Evolutionary conservation across 2,888 invertebrate genomes (phyloP), one percentile per base, ranked within the genome.

Genomic region (Hyposoter didymator): DNA sequence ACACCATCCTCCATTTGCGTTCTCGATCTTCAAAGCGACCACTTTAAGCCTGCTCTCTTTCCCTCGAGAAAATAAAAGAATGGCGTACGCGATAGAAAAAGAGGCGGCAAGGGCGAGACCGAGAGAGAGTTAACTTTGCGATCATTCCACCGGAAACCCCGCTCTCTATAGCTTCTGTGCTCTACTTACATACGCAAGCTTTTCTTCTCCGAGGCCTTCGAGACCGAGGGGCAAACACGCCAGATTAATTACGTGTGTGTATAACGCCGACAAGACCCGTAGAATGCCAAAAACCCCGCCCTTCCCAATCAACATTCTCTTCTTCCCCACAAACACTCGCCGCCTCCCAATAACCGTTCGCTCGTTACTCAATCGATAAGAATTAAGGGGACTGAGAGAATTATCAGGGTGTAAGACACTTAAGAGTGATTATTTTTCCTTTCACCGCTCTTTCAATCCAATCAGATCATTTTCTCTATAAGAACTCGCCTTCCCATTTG

Each of bases 191-290:
- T 74, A 81, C 80, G 39, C 55, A 28, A 67, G 55, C 59, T 79
- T 74, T 78, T 81, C 69, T 82, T 78, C 74, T 82, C 72, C 70
- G 55, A 19, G 64, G 52, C 62, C 32, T 72, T 28, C 14, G 45
- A 70, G 74, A 22, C 28, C 45, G 45, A 74, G 86, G 79, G 85
- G 88, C 88, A 91, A 91, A 91, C 90, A 89, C 89, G 90, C 88
- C 88, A 89, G 90, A 91, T 92, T 92, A 92, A 92, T 91, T 92
- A 91, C 89, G 89, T 87, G 86, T 84, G 85, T 87, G 82, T 87
- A 80, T 84, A 87, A 82, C 80, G 76, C 84, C 81, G 75, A 85
- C 84, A 82, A 79, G 84, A 82, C 39, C 39, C 69, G 62, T 64
- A 70, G 49, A 69, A 59, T 82, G 1, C 69, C 52, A 66, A 78